Evolutionary conservation across 2,888 invertebrate genomes (phyloP).

Genomic region (Apotomis betuletana): DNA sequence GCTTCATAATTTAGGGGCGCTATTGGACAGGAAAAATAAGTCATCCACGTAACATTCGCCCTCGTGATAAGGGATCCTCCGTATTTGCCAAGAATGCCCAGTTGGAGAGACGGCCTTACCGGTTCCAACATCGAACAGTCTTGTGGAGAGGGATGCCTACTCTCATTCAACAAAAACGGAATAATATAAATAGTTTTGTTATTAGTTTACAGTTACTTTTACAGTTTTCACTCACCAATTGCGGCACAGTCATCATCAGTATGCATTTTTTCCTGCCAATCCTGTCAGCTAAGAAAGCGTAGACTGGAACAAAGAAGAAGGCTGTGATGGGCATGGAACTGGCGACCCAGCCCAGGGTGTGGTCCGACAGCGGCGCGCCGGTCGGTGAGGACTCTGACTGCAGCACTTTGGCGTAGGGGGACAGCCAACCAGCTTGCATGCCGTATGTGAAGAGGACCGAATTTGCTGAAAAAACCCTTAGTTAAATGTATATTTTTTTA

Average conservation of each 20-base stretch:
- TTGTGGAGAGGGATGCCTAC: too few relatives aligned
- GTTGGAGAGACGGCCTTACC: too few relatives aligned
- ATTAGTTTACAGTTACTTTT: too few relatives aligned
- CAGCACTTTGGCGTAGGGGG: constrained; percentile 61
- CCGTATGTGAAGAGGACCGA: constrained; percentile 61
- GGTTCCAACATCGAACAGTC: too few relatives aligned
- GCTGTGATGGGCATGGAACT: constrained; percentile 63
- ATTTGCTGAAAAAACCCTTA: constrained; percentile 54
- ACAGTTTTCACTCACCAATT: constrained; percentile 56
- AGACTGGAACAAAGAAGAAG: constrained; percentile 59
- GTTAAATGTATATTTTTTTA: too few relatives aligned
- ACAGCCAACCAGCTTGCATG: constrained; percentile 62
- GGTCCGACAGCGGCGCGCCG: constrained; percentile 53
- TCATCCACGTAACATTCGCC: too few relatives aligned
- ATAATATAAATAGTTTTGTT: too few relatives aligned
- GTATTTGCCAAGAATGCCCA: too few relatives aligned
- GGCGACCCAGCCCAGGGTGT: constrained; percentile 61
- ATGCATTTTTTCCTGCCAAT: constrained; percentile 62
- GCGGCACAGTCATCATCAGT: constrained; percentile 66
- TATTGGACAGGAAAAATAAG: too few relatives aligned
- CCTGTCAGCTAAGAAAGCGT: constrained; percentile 57
- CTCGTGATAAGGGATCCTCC: too few relatives aligned
- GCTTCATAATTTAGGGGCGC: too few relatives aligned
- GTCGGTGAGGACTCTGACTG: constrained; percentile 52
- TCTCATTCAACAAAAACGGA: too few relatives aligned